Conservation (phyloP, 2,113 vertebrate species). For the Otis tarda region DNA sequence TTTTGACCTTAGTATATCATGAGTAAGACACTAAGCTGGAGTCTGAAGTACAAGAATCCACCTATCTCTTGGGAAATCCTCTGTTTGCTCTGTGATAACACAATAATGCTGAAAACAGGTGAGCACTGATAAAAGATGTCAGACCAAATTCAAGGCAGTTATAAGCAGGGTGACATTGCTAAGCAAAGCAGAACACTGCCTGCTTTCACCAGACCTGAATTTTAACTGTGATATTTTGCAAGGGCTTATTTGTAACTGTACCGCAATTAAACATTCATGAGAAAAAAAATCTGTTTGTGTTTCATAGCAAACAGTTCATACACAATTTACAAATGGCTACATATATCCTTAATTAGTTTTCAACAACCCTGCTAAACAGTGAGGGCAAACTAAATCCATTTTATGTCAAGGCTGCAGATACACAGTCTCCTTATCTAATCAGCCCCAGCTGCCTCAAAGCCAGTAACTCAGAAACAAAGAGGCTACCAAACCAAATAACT, state of each 20-base stretch:
- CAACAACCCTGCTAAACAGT: slow-evolving; percentile 6
- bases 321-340: slow-evolving; percentile 37
- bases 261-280: slow-evolving; percentile 25
- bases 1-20: slow-evolving; percentile 5
- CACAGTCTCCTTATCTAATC: slow-evolving; percentile 58
- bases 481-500: slow-evolving; percentile 39
- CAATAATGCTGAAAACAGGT: slow-evolving; percentile 31
- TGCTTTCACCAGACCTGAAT: slow-evolving; percentile 40
- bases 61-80: slow-evolving; percentile 64
- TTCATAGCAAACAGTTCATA: slow-evolving; percentile 28
- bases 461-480: slow-evolving; percentile 54
- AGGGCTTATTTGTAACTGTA: slow-evolving; percentile 1
- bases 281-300: slow-evolving; percentile 13
- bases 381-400: slow-evolving; percentile 46
- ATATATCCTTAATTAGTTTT: slow-evolving; percentile 59
- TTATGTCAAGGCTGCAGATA: slow-evolving; percentile 41
- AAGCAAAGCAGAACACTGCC: slow-evolving; percentile 29
- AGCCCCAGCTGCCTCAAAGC: slow-evolving; percentile 19
- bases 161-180: slow-evolving; percentile 40
- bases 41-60: slow-evolving; percentile 62
- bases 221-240: slow-evolving; percentile 36
- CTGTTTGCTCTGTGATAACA: slow-evolving; percentile 48
- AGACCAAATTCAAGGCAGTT: slow-evolving; percentile 33
- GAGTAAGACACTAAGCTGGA: slow-evolving; percentile 27
- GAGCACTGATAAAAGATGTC: neutral